phyloP scores from a whole-genome alignment of 2,888 invertebrate genomes.

The Hesperia comma region DNA sequence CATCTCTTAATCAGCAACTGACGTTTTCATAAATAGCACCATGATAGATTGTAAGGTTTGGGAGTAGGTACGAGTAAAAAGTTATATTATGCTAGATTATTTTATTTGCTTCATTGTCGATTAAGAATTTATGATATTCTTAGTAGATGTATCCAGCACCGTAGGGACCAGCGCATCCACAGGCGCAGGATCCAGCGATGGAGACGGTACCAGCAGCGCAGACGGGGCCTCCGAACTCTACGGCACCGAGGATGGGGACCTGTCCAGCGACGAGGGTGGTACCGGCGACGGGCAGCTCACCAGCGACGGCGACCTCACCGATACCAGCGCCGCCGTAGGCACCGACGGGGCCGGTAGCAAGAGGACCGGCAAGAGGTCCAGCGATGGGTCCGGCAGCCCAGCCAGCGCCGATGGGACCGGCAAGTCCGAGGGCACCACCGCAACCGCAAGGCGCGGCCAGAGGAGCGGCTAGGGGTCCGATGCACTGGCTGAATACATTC shows the following conservation, averaged over 20 bases:
- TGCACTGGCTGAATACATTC: constrained; percentile 35
- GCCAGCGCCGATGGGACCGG: constrained; percentile 39
- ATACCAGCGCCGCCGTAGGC: constrained; percentile 47
- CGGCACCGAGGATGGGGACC: constrained; percentile 53
- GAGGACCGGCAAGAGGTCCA: neutral
- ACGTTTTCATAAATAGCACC: too few species aligned
- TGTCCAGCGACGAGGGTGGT: constrained; percentile 50
- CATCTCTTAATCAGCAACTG: too few species aligned
- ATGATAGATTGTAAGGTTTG: too few species aligned
- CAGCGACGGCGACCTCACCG: constrained; percentile 48
- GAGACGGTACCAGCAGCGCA: constrained; percentile 50
- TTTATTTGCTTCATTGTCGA: too few species aligned
- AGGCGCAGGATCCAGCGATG: constrained; percentile 47
- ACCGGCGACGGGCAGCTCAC: constrained; percentile 50
- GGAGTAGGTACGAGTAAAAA: too few species aligned
- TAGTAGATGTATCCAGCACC: constrained; percentile 3
- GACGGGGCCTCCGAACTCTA: constrained; percentile 48
- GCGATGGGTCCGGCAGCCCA: constrained; percentile 36
- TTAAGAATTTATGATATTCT: neutral
- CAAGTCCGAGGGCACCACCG: constrained; percentile 45
- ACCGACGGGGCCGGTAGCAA: constrained; percentile 32
- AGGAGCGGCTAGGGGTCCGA: constrained; percentile 21
- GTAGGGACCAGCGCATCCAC: constrained; percentile 42
- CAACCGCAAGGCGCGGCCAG: constrained; percentile 39
- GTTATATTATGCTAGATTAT: too few species aligned